A percentile compares a stretch with the other conserved stretches of the same genome.
phyloP scores from a whole-genome alignment of 2,113 vertebrate species.

The Coreoperca whiteheadi region DNA sequence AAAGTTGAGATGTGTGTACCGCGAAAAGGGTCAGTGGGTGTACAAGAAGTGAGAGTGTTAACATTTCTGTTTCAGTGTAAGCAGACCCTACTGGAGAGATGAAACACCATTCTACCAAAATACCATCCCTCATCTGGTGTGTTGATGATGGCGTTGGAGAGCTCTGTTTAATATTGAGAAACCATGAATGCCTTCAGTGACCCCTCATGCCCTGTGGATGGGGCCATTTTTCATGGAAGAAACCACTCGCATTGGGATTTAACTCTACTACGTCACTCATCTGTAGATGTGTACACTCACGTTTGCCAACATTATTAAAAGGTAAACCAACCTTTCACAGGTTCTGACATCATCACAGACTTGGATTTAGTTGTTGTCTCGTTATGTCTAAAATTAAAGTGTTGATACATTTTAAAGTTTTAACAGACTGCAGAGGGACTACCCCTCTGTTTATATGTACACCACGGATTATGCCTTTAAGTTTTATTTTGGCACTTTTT shows the following conservation, averaged over 20 bases:
- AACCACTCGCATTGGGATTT: too few relatives aligned
- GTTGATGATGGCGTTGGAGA: too few relatives aligned
- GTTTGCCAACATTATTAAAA: too few relatives aligned
- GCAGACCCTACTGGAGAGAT: too few relatives aligned
- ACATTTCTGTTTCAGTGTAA: neutral
- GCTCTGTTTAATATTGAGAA: neutral
- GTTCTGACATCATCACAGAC: neutral
- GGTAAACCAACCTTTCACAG: neutral
- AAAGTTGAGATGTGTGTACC: neutral
- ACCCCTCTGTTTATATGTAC: neutral
- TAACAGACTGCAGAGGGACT: neutral
- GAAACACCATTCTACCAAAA: too few relatives aligned
- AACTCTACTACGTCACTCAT: too few relatives aligned
- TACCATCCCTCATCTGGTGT: too few relatives aligned
- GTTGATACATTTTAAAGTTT: neutral
- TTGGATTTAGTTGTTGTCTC: neutral
- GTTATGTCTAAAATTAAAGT: neutral
- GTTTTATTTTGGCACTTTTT: neutral
- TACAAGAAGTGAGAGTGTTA: neutral
- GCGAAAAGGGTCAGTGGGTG: neutral
- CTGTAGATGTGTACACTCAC: too few relatives aligned
- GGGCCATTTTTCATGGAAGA: too few relatives aligned
- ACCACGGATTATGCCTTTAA: neutral
- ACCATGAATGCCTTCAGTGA: neutral
- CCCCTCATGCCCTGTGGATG: neutral